Evolutionary conservation across 2,888 invertebrate genomes (phyloP).

Genomic region (Leuctra nigra): DNA sequence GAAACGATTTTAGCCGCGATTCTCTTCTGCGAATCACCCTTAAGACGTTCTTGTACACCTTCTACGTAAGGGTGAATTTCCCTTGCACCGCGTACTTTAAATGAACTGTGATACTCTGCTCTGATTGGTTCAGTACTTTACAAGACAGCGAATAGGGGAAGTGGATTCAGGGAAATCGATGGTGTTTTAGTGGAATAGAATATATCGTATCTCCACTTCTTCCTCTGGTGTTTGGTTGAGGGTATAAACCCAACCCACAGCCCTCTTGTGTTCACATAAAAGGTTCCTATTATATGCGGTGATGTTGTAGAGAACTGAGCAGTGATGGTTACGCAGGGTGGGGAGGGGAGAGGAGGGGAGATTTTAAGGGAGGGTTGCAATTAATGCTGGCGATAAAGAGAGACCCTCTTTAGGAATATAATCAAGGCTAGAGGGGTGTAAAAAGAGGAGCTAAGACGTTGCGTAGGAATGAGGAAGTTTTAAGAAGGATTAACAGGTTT

Average conservation of each 20-base stretch:
- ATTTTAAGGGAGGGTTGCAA: constrained; percentile 1
- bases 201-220: not conserved
- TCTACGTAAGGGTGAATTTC: constrained; percentile 3
- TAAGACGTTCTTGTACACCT: not conserved
- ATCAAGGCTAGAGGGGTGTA: too few relatives aligned
- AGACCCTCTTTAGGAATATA: not conserved
- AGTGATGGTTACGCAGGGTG: not conserved
- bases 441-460: too few relatives aligned
- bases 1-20: constrained; percentile 11
- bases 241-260: not conserved
- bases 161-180: not conserved
- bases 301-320: not conserved
- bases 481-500: too few relatives aligned
- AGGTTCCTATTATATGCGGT: not conserved
- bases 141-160: constrained; percentile 2
- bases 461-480: too few relatives aligned
- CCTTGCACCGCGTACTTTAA: not conserved
- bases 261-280: not conserved
- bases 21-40: constrained; percentile 2
- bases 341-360: not conserved
- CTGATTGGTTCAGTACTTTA: not conserved
- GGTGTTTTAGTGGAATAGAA: not conserved
- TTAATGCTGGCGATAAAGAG: constrained; percentile 9
- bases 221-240: not conserved
- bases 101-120: not conserved